Percentiles rank a stretch among this genome's conserved stretches.
These are phyloP conservation scores for Pogonognathellus flavescens DNA, from an alignment of 1,140 invertebrate genomes.

Conservation along the genomic window DNA sequence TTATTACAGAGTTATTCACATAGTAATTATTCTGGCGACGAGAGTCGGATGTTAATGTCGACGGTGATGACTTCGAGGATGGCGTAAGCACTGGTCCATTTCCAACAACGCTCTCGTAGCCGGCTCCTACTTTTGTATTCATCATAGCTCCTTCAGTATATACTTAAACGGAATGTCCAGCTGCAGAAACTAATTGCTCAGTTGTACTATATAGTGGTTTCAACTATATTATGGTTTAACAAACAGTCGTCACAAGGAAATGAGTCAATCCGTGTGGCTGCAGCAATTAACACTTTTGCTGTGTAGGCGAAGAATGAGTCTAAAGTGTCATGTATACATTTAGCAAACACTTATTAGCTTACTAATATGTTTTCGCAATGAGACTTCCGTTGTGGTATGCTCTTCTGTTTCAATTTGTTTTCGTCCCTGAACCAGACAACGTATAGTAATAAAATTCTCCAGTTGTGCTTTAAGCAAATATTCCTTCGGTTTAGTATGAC, in stretches of 20 bases:
- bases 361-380: too few relatives aligned
- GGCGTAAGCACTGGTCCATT: not conserved
- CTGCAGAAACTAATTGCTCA: not conserved
- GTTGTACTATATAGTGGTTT: not conserved
- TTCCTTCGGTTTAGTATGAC: too few relatives aligned
- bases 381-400: too few relatives aligned
- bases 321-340: not conserved
- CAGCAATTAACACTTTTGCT: too few relatives aligned
- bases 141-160: not conserved
- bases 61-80: not conserved
- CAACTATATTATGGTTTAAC: not conserved
- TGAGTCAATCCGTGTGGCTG: not conserved
- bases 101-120: not conserved
- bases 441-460: too few relatives aligned
- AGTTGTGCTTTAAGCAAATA: too few relatives aligned
- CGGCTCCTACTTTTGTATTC: slow-evolving; percentile 13
- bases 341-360: too few relatives aligned
- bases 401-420: too few relatives aligned
- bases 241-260: not conserved
- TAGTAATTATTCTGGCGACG: not conserved
- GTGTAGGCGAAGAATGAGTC: too few relatives aligned
- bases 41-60: slow-evolving; percentile 16
- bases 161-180: too few relatives aligned
- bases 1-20: not conserved
- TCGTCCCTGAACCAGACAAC: too few relatives aligned